Evolutionary conservation across 2,888 invertebrate species (phyloP).

Genomic region (Amiota minor): DNA sequence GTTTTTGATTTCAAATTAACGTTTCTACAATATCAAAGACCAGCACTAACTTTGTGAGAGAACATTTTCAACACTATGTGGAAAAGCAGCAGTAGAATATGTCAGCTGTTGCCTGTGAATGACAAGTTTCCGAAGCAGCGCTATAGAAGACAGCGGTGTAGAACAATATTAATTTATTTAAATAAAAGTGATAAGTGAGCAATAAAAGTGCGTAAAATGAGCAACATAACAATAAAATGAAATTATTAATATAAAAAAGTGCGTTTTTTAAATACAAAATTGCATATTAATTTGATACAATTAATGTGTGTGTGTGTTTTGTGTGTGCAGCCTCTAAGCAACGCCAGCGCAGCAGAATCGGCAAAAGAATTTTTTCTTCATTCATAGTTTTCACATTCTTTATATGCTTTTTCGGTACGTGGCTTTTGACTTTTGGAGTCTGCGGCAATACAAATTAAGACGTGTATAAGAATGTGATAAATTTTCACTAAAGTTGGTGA

Average conservation of each 20-base stretch:
- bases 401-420: slow-evolving; percentile 6
- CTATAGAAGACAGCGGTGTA: neutral
- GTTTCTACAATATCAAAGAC: too few species aligned
- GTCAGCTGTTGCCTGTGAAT: slow-evolving; percentile 9
- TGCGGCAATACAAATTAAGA: too few species aligned
- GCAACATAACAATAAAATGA: neutral
- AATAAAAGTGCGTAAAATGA: slow-evolving; percentile 8
- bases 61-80: too few species aligned
- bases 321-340: neutral
- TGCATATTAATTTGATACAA: too few species aligned
- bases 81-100: too few species aligned
- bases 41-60: too few species aligned
- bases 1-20: too few species aligned
- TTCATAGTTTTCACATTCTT: neutral
- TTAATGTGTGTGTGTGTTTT: neutral
- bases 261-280: neutral
- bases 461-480: too few species aligned
- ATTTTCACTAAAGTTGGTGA: too few species aligned
- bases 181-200: slow-evolving; percentile 5
- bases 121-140: slow-evolving; percentile 6
- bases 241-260: neutral
- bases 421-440: neutral
- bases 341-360: slow-evolving; percentile 11
- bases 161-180: neutral
- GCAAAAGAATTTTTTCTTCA: slow-evolving; percentile 16